These are phyloP conservation scores for Leptobrachium leishanense DNA, from an alignment of 2,113 vertebrate species.

Conservation along the genomic window DNA sequence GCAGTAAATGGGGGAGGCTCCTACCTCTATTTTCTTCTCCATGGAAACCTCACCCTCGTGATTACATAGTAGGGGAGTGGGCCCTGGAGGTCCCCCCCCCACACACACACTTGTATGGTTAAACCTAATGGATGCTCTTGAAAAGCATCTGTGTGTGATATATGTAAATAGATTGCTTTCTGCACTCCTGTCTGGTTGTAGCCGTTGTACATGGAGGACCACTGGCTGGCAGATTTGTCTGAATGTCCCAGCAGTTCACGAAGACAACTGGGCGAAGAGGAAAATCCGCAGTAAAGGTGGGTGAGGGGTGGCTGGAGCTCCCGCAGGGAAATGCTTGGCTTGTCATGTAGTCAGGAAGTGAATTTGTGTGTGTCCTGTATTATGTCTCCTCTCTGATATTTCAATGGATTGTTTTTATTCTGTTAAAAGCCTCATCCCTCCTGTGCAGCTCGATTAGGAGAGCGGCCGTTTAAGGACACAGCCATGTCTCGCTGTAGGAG, in stretches of 20 bases:
- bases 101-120: not conserved
- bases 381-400: constrained; percentile 40
- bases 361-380: constrained; percentile 36
- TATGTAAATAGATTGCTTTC: too few relatives aligned
- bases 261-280: not conserved
- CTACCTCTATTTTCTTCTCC: not conserved
- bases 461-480: constrained; percentile 44
- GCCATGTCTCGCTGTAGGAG: constrained; percentile 28
- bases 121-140: not conserved
- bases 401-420: constrained; percentile 47
- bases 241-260: not conserved
- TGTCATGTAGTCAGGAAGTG: constrained; percentile 33
- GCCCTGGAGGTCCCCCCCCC: not conserved
- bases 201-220: not conserved
- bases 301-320: not conserved
- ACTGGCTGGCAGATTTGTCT: not conserved
- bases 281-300: not conserved
- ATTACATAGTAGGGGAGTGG: not conserved
- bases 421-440: constrained; percentile 41
- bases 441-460: constrained; percentile 12
- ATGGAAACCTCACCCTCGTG: not conserved
- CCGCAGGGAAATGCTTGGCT: constrained; percentile 17
- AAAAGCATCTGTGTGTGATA: not conserved
- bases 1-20: not conserved
- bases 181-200: not conserved